These are phyloP conservation scores for Ochotona princeps DNA, from an alignment of 2,113 vertebrate species.

Conservation along the genomic window DNA sequence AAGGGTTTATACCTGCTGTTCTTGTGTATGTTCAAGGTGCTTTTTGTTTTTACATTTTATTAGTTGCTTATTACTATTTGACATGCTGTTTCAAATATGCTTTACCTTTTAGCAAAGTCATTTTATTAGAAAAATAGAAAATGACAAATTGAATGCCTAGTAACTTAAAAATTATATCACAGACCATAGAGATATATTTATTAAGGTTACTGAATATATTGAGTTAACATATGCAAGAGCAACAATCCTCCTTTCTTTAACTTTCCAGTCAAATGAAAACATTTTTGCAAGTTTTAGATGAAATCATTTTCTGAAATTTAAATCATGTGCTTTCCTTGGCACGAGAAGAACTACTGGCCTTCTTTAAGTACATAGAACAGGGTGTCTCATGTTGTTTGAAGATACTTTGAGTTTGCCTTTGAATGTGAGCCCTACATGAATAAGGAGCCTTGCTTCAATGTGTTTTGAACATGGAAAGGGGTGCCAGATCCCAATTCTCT, in stretches of 20 bases:
- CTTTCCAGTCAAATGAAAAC: not conserved
- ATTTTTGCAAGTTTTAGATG: slow-evolving; percentile 59
- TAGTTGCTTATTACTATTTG: slow-evolving; percentile 38
- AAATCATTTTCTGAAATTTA: slow-evolving; percentile 70
- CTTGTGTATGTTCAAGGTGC: not conserved
- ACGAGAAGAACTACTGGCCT: slow-evolving; percentile 44
- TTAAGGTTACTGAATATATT: slow-evolving; percentile 27
- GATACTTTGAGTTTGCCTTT: slow-evolving; percentile 52
- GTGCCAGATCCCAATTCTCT: slow-evolving; percentile 8
- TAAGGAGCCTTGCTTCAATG: slow-evolving; percentile 11
- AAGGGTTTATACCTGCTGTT: slow-evolving; percentile 75
- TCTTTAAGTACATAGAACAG: slow-evolving; percentile 33
- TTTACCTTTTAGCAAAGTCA: slow-evolving; percentile 39
- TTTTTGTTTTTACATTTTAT: not conserved
- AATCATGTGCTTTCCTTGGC: slow-evolving; percentile 10
- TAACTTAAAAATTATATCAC: slow-evolving; percentile 5
- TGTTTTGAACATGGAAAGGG: slow-evolving; percentile 49
- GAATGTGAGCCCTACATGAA: slow-evolving; percentile 45
- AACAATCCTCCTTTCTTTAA: not conserved
- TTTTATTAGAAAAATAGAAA: slow-evolving; percentile 52
- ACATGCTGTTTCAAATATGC: slow-evolving; percentile 43
- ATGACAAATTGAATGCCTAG: not conserved
- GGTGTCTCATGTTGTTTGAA: slow-evolving; percentile 56
- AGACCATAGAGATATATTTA: not conserved
- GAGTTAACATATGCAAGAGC: slow-evolving; percentile 37